These are phyloP conservation scores for Meganola albula DNA, from an alignment of 2,888 invertebrate genomes.

Conservation along the genomic window DNA sequence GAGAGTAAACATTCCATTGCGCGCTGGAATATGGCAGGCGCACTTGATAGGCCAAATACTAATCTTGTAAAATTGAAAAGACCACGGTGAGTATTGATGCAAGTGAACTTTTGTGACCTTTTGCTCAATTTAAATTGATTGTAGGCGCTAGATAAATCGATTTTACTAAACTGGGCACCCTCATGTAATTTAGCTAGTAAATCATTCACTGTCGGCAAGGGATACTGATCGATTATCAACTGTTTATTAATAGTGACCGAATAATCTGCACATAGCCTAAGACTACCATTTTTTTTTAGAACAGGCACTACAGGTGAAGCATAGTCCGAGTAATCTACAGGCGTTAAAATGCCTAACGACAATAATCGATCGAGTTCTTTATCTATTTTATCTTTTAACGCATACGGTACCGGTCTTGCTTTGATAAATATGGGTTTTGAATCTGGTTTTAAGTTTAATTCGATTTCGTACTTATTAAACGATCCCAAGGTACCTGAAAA, in stretches of 20 bases:
- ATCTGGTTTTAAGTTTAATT: neutral
- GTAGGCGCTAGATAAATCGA: conserved; percentile 13
- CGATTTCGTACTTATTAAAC: conserved; percentile 1
- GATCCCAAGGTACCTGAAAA: conserved; percentile 1
- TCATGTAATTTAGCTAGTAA: conserved; percentile 11
- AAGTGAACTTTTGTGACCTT: conserved; percentile 9
- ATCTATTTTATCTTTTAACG: no score
- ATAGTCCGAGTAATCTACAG: conserved; percentile 8
- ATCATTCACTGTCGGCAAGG: conserved; percentile 13
- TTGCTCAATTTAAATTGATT: conserved; percentile 12
- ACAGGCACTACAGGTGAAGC: conserved; percentile 6
- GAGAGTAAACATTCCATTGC: conserved; percentile 9
- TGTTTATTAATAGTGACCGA: conserved; percentile 17
- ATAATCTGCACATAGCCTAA: conserved; percentile 5
- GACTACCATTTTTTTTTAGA: no score
- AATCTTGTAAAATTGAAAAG: conserved; percentile 12
- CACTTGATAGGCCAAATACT: conserved; percentile 4
- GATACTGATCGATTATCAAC: conserved; percentile 13
- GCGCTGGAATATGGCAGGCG: conserved; percentile 11
- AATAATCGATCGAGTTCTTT: conserved; percentile 4
- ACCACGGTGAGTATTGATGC: conserved; percentile 14
- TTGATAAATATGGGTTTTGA: conserved; percentile 9
- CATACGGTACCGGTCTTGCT: conserved; percentile 12
- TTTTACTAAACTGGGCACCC: conserved; percentile 10
- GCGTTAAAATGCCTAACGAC: conserved; percentile 5